A percentile compares a stretch with the other conserved stretches of the same genome.
These are phyloP conservation scores for Caenorhabditis sp. DNA, from an alignment of 2,888 invertebrate genomes.

Conservation along the genomic window DNA sequence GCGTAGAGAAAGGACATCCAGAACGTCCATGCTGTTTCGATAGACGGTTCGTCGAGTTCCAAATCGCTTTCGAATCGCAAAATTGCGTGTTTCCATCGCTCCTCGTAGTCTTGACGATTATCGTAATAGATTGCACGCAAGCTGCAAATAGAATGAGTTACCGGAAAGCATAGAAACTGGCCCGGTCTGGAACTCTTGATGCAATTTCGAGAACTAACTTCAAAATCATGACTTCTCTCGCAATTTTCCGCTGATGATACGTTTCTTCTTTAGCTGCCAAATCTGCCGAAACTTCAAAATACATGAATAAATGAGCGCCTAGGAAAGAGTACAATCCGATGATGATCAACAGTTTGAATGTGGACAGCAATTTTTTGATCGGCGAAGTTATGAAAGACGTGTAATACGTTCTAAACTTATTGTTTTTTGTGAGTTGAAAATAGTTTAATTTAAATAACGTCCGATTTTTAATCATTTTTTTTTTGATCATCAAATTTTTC, in stretches of 20 bases:
- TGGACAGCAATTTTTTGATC: conserved; percentile 28
- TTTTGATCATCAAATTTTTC: no score
- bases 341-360: conserved; percentile 52
- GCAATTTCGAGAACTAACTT: conserved; percentile 53
- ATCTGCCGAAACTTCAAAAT: conserved; percentile 63
- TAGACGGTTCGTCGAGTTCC: conserved; percentile 49
- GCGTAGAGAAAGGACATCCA: conserved; percentile 69
- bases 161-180: no score
- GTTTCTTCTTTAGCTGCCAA: conserved; percentile 55
- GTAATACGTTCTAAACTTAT: conserved; percentile 23
- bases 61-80: conserved; percentile 59
- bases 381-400: conserved; percentile 35
- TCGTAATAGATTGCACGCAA: conserved; percentile 58
- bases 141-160: conserved; percentile 38
- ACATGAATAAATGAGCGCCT: conserved; percentile 66
- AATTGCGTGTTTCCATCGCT: conserved; percentile 65
- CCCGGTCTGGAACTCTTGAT: no score
- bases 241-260: conserved; percentile 59
- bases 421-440: no score
- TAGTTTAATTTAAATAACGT: no score
- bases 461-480: no score
- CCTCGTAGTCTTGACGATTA: conserved; percentile 53
- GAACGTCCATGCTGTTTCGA: conserved; percentile 66
- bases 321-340: conserved; percentile 62
- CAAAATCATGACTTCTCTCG: conserved; percentile 63